These are phyloP conservation scores for Dryoscopus gambensis DNA, from an alignment of 2,113 vertebrate genomes.

Conservation along the genomic window DNA sequence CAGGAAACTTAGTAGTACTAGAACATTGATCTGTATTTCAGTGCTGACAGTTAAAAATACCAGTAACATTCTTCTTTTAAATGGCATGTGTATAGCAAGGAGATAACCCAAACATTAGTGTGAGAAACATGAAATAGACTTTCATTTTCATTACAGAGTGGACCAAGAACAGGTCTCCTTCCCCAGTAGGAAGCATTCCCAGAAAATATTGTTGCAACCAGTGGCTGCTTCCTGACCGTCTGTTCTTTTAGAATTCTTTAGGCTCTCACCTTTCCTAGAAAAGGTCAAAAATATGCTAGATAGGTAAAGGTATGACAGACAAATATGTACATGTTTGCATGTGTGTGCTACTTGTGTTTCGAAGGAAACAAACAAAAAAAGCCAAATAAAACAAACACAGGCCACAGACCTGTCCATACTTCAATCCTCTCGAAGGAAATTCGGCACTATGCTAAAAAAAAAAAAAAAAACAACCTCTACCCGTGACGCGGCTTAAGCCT, in stretches of 20 bases:
- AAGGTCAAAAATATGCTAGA: accelerated
- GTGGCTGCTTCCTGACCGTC: accelerated
- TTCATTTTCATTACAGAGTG: accelerated
- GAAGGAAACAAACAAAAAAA: neutral
- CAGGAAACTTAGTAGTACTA: neutral
- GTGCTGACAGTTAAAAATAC: accelerated
- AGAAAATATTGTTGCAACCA: accelerated
- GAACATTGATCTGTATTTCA: neutral
- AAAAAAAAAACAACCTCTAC: accelerated
- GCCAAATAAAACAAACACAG: neutral
- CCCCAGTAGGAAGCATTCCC: neutral
- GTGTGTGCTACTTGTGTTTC: accelerated
- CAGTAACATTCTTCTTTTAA: neutral
- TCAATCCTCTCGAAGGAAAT: accelerated
- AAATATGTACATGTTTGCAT: accelerated
- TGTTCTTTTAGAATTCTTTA: too few species aligned
- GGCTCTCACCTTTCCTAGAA: accelerated
- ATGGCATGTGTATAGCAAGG: accelerated
- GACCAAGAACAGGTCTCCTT: neutral
- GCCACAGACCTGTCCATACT: accelerated
- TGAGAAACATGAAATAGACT: accelerated
- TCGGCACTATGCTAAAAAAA: accelerated
- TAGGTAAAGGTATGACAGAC: too few species aligned
- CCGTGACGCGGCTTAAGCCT: accelerated
- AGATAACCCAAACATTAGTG: accelerated